phyloP scores from a whole-genome alignment of 2,113 vertebrate genomes.

The Zapornia atra region DNA sequence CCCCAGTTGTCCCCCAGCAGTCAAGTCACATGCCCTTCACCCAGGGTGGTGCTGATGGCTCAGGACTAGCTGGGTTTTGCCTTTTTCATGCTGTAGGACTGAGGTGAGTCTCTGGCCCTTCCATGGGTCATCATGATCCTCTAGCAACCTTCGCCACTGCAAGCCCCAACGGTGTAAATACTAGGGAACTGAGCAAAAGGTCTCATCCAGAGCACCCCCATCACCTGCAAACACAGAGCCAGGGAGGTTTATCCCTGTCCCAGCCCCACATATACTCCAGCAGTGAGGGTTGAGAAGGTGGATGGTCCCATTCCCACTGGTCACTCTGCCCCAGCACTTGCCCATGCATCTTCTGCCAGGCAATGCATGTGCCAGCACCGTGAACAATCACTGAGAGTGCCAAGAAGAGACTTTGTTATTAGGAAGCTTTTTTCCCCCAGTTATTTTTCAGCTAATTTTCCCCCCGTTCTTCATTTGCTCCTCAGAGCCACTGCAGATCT shows the following conservation, averaged over 20 bases:
- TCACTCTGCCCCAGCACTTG: background rate
- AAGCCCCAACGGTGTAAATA: rapidly evolving
- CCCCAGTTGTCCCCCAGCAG: background rate
- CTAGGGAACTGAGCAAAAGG: background rate
- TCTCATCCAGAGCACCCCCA: no score
- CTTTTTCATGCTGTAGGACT: background rate
- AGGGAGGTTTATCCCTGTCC: no score
- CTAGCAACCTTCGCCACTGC: background rate
- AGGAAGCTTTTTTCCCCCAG: background rate
- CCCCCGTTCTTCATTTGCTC: slow-evolving; percentile 33
- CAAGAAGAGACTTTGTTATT: background rate
- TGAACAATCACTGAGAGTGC: background rate
- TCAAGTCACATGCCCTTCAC: rapidly evolving
- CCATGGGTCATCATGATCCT: background rate
- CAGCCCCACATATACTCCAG: no score
- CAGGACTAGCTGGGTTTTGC: background rate
- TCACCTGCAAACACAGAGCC: no score
- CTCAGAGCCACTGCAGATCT: slow-evolving; percentile 27
- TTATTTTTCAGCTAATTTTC: slow-evolving; percentile 40
- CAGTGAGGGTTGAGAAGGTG: no score
- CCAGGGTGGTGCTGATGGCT: background rate
- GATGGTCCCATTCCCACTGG: background rate
- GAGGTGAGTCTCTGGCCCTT: background rate
- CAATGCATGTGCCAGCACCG: background rate
- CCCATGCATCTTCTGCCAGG: background rate